Base-by-base conservation (phyloP, 2,113 vertebrate species). In the Petrocephalus microphthalmus region DNA sequence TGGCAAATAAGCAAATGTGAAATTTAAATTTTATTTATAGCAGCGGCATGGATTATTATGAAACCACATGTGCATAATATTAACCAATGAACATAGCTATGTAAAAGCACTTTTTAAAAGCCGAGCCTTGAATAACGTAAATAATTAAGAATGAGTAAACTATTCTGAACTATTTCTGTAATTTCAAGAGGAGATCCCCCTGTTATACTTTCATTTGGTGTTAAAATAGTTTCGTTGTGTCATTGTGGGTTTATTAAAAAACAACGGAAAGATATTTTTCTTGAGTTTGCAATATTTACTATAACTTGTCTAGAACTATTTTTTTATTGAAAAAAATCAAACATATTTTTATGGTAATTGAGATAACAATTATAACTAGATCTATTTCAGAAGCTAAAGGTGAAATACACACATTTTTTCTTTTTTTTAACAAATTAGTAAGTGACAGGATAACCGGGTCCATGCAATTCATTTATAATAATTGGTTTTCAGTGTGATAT, bases 41-140 rank as follows among this genome's bases (percentile, higher is more conserved):
- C 93, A 94, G 93, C 94, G 94, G 92, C 89, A 91, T 85, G 86
- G 89, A 90, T 91, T 90, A 91, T 84, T 89, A 84, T 71, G 53
- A 47, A 47, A 88, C 57, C 89, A 90, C 89, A 91, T 89, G 92
- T 89, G 88, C 90, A 89, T 89, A 54, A 33, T 53, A 88, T 90
- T 93, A 90, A 87, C 89, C 88, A 92, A 91, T 91, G 89, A 93
- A 92, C 89, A 90, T 25, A 54, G 90, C 91, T 92, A 91, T 93
- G 91, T 90, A 82, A 91, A 92, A 90, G 87, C 84, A 88, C 88
- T 91, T 93, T 92, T 92, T 93, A 89, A 7, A 20, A 67, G 25
- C 60, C 2, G 0, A 20, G 20, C 45, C 20, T 49, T 29, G 3
- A 78, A 84, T 13, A 25, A 2, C n/a, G 22, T 84, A 42, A 78